Conservation (phyloP, 2,888 invertebrate genomes). For the Amblyjoppa fuscipennis region DNA sequence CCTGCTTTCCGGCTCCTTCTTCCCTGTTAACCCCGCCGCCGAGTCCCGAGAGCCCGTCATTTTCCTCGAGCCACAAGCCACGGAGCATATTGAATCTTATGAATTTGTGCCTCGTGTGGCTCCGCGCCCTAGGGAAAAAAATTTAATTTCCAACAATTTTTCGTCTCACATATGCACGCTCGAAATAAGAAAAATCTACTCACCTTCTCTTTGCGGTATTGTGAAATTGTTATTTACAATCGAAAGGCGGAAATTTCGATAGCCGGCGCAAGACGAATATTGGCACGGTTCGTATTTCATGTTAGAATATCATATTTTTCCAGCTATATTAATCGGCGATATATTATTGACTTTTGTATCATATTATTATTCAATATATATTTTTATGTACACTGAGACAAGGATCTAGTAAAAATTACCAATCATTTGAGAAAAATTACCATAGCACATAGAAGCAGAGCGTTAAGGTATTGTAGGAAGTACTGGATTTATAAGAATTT, state of each 20-base stretch:
- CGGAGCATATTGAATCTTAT: constrained; percentile 84
- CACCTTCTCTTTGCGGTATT: neutral
- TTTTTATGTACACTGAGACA: too few relatives aligned
- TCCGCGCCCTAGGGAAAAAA: constrained; percentile 71
- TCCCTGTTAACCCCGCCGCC: constrained; percentile 15
- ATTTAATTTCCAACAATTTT: constrained; percentile 82
- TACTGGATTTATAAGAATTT: too few relatives aligned
- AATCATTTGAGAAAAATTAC: too few relatives aligned
- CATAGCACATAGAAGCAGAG: too few relatives aligned
- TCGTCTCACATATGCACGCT: constrained; percentile 9
- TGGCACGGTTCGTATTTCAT: neutral
- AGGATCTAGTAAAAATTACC: too few relatives aligned
- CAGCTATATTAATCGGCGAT: neutral
- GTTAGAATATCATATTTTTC: neutral
- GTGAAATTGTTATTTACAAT: constrained; percentile 15
- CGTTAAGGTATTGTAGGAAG: too few relatives aligned
- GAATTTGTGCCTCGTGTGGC: constrained; percentile 80
- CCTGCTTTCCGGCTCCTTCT: constrained; percentile 26
- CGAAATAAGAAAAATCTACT: constrained; percentile 24
- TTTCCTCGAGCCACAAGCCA: constrained; percentile 53
- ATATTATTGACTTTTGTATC: neutral
- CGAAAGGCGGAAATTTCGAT: neutral
- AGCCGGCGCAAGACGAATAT: neutral
- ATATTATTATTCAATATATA: too few relatives aligned
- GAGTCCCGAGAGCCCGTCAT: constrained; percentile 26